Percentiles rank a stretch among this genome's conserved stretches.
Conservation (phyloP, 2,797 vertebrate species). For the Urophycis tenuis region DNA sequence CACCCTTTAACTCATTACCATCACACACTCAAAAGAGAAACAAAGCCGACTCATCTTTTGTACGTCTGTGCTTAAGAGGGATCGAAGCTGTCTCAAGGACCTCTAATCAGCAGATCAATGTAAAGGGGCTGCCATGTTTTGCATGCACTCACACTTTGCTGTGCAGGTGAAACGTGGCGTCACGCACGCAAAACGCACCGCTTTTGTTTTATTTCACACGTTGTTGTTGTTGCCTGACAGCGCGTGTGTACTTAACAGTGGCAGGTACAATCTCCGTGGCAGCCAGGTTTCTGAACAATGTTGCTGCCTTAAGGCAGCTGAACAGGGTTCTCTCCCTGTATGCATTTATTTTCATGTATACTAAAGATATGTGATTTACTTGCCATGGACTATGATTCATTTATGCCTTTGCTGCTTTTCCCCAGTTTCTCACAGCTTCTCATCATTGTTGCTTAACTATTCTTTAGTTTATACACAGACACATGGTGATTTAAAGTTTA, state of each 20-base stretch:
- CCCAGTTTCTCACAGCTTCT: background rate
- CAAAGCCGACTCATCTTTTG: conserved; percentile 21
- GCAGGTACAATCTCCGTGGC: background rate
- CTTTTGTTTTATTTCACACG: background rate
- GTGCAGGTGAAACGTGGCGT: background rate
- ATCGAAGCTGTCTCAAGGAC: conserved; percentile 79
- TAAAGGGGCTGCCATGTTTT: conserved; percentile 36
- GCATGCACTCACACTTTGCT: background rate
- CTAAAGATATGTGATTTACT: background rate
- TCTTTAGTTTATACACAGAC: conserved; percentile 3
- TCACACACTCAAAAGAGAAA: conserved; percentile 53
- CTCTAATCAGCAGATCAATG: conserved; percentile 78
- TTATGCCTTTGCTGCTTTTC: background rate
- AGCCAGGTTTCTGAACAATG: background rate
- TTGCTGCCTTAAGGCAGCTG: background rate
- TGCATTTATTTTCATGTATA: background rate
- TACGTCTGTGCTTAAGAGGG: conserved; percentile 59
- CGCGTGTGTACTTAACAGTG: background rate
- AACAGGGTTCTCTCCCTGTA: background rate
- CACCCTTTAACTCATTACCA: conserved; percentile 80
- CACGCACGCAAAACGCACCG: background rate
- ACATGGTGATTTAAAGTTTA: background rate
- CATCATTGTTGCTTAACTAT: conserved; percentile 13
- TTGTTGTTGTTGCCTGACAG: background rate
- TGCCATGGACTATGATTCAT: background rate